Base-by-base conservation (phyloP, 23 tunicate genomes). In the Ciona savignyi region DNA sequence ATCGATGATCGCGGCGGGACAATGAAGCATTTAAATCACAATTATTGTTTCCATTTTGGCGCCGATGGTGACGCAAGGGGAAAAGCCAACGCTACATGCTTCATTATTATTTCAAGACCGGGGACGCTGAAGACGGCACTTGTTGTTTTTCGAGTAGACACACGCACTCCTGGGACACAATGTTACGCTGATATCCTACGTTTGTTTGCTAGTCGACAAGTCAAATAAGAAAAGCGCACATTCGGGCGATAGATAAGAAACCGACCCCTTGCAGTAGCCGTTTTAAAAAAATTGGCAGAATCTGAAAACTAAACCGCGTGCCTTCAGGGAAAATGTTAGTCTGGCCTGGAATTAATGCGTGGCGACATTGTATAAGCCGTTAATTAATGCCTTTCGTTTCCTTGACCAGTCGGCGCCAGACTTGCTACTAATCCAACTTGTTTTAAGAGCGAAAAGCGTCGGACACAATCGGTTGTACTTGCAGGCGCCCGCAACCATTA, bases 261-360 rank as follows among this genome's bases (percentile, higher is more conserved):
- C 56, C 56, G 56, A 42, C 56, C 56, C 56, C 56, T 15, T 42
- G 56, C 56, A 42, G 56, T 42, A 42, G 56, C 56, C 56, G 56
- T 9, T 9, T 42, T 42, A 6, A 15, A 42, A 15, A 42, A 6
- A 6, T 42, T 42, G 56, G 56, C 56, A 42, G 11, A 42, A 42
- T 6, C 56, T 15, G 9, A 42, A 42, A 42, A 42, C 15, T 42
- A 42, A 15, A 42, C 9, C 56, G 56, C 9, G 56, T 15, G 56
- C 56, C 56, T 42, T 42, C 11, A 15, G 56, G 56, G 56, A 42
- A 15, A 42, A 42, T 42, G 56, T 42, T 6, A 15, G 56, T 6
- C 11, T 9, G 56, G 56, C 56, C 56, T 42, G 56, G 56, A 42
- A 42, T 42, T 42, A 42, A 6, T 6, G 11, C 9, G 9, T 42